Evolutionary conservation across 2,888 invertebrate species (phyloP), one percentile per base, ranked within the genome.

Genomic region (Mystacides longicornis): DNA sequence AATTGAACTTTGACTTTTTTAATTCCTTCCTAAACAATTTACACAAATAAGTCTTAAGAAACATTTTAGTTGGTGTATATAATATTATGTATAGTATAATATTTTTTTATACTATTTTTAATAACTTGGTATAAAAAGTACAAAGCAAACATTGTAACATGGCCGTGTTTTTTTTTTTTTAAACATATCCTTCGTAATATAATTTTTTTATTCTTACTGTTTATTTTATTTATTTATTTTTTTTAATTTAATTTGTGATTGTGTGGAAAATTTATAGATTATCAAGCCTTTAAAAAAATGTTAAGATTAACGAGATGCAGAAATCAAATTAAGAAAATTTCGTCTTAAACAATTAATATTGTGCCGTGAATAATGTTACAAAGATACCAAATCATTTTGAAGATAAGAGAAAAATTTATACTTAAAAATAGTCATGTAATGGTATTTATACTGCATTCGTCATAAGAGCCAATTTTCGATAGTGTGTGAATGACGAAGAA

Each of bases 81-180:
- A 43, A 7, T 37, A 37, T 16, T 14, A 3, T 37, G 16, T 14
- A 37, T 37, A 7, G 16, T 37, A 54, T 54, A 37, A 27, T 31
- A 57, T 51, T 50, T 31, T 49, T 54, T 43, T 54, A 47, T 53
- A n/a, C 21, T 46, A 57, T 55, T 51, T 42, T 54, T 51, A n/a
- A 23, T 55, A 46, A 56, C 59, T 52, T 59, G 49, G 59, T 59
- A 59, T 59, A 59, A 59, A 59, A 59, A 59, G 56, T 59, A 59
- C 52, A 59, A 59, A 59, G 59, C 59, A 48, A 56, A 51, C 33
- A 56, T 46, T 48, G 51, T 23, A 21, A 54, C 23, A 16, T 23
- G 22, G 22, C 48, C 53, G 47, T 22, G 18, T 20, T 42, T 19
- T 42, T 49, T 23, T 43, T 16, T 3, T 45, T 11, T 45, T 19